Percentiles rank a stretch among this genome's conserved stretches.
Conservation (phyloP, 2,888 invertebrate genomes). For the Cheilosia urbana region DNA sequence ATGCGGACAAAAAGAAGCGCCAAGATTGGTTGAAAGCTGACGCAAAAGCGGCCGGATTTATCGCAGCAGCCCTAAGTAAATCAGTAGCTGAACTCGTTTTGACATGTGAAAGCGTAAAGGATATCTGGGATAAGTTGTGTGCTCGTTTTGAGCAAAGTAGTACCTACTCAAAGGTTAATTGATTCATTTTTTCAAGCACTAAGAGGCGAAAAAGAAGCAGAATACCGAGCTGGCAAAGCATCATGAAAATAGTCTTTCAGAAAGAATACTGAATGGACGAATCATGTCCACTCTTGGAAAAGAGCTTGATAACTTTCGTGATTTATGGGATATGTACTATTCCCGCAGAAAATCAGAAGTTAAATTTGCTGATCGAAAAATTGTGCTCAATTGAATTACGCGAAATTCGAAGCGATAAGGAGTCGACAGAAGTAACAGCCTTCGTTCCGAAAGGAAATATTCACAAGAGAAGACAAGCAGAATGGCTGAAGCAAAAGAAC, state of each 20-base stretch:
- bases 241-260: conserved; percentile 28
- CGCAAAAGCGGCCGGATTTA: conserved; percentile 26
- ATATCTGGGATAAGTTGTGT: conserved; percentile 16
- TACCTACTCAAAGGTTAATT: conserved; percentile 22
- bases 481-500: neutral
- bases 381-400: conserved; percentile 25
- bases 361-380: conserved; percentile 32
- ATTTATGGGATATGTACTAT: conserved; percentile 32
- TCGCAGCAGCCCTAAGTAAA: conserved; percentile 24
- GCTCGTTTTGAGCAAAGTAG: conserved; percentile 28
- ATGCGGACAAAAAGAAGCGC: conserved; percentile 13
- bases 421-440: conserved; percentile 11
- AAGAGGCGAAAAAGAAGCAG: conserved; percentile 29
- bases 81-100: conserved; percentile 38
- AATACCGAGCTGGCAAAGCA: conserved; percentile 18
- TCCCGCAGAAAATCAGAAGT: conserved; percentile 15
- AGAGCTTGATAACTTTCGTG: conserved; percentile 18
- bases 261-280: conserved; percentile 21
- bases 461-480: conserved; percentile 12
- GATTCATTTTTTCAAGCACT: conserved; percentile 6
- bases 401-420: conserved; percentile 6
- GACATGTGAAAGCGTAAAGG: conserved; percentile 7
- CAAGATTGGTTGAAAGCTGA: conserved; percentile 15
- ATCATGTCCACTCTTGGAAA: conserved; percentile 33
- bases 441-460: conserved; percentile 23